A percentile compares a stretch with the other conserved stretches of the same genome.
Conservation (phyloP, 2,113 vertebrate genomes). For the Antechinus stuartii region DNA sequence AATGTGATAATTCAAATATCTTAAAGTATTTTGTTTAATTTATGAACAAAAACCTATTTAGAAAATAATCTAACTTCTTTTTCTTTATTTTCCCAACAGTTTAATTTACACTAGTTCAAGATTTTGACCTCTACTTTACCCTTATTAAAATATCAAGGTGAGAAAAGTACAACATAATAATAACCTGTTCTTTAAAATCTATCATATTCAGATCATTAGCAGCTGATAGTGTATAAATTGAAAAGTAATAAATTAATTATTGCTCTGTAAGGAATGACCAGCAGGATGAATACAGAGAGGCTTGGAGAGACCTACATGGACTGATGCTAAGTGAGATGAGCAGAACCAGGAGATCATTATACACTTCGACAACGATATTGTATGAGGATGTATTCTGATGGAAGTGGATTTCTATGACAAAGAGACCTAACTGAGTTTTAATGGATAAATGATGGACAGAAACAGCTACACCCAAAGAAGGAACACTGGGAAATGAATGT, state of each 20-base stretch:
- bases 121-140: not conserved
- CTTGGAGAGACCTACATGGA: too few relatives aligned
- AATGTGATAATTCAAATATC: not conserved
- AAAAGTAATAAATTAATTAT: not conserved
- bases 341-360: too few relatives aligned
- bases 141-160: not conserved
- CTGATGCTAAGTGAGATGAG: too few relatives aligned
- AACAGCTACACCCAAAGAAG: too few relatives aligned
- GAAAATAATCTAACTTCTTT: not conserved
- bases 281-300: too few relatives aligned
- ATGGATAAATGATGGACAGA: too few relatives aligned
- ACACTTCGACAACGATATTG: too few relatives aligned
- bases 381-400: too few relatives aligned
- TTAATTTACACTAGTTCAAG: not conserved
- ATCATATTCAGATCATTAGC: not conserved
- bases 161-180: constrained; percentile 1
- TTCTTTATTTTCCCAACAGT: not conserved
- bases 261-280: too few relatives aligned
- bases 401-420: too few relatives aligned
- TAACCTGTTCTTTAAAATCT: not conserved
- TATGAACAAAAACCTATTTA: not conserved
- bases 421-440: too few relatives aligned
- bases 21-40: not conserved
- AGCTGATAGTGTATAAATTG: not conserved
- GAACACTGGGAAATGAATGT: too few relatives aligned